phyloP scores from a whole-genome alignment of 2,888 invertebrate genomes.

The Baccha elongata region DNA sequence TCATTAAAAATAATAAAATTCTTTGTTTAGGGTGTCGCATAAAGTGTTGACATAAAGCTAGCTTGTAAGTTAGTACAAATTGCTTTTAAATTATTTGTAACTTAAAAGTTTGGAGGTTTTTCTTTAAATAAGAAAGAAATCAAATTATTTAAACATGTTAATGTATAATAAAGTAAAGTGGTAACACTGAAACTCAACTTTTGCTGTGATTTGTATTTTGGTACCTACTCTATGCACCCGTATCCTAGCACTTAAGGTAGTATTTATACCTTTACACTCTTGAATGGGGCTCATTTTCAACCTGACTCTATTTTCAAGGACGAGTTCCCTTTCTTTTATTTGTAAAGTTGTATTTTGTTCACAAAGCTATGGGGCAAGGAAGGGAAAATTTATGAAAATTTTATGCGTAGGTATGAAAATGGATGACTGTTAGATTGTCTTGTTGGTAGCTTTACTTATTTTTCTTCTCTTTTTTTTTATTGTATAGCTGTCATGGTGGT shows the following conservation, averaged over 20 bases:
- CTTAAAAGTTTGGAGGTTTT: too few species aligned
- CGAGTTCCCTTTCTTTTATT: slow-evolving; percentile 20
- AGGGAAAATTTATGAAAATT: slow-evolving; percentile 65
- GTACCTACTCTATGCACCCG: neutral
- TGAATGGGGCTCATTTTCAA: slow-evolving; percentile 17
- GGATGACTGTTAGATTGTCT: slow-evolving; percentile 68
- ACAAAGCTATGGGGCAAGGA: neutral
- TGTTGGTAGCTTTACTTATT: slow-evolving; percentile 45
- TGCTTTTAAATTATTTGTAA: too few species aligned
- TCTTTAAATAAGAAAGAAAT: too few species aligned
- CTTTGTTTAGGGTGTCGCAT: too few species aligned
- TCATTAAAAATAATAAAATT: too few species aligned
- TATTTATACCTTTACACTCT: slow-evolving; percentile 7
- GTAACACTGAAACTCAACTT: neutral
- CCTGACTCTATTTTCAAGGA: slow-evolving; percentile 63
- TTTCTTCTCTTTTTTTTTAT: slow-evolving; percentile 16
- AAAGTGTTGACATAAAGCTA: too few species aligned
- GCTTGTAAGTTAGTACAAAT: too few species aligned
- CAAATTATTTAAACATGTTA: too few species aligned
- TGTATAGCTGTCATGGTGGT: slow-evolving; percentile 19
- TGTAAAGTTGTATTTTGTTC: slow-evolving; percentile 14
- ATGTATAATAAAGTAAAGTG: too few species aligned
- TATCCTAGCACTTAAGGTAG: neutral
- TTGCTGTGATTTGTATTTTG: neutral
- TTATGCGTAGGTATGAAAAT: slow-evolving; percentile 68